Evolutionary conservation across 2,113 vertebrate species (phyloP).

Genomic region (Siphamia tubifer): DNA sequence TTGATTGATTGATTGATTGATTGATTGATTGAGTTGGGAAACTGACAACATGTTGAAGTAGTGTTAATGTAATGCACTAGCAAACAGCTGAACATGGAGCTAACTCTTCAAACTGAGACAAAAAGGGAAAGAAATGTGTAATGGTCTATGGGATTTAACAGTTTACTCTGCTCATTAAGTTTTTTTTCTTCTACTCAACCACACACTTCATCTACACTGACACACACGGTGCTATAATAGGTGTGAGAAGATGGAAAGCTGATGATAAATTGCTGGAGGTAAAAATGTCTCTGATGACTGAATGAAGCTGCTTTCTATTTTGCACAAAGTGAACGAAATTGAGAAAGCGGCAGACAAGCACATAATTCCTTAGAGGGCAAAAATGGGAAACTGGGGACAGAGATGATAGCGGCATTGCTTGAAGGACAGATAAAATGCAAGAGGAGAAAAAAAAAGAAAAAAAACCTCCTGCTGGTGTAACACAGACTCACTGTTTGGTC

Average conservation of each 20-base stretch:
- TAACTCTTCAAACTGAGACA: too few relatives aligned
- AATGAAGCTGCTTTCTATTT: background rate
- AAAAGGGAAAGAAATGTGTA: too few relatives aligned
- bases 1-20: too few relatives aligned
- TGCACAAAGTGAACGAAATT: background rate
- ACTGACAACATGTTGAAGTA: too few relatives aligned
- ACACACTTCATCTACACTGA: background rate
- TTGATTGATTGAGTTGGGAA: too few relatives aligned
- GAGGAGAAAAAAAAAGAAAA: background rate
- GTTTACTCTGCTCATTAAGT: background rate
- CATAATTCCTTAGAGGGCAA: conserved; percentile 7
- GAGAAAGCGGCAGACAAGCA: conserved; percentile 10
- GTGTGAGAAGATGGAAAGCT: background rate
- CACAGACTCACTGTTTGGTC: conserved; percentile 73
- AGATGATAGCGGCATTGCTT: conserved; percentile 33
- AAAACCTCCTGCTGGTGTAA: conserved; percentile 60
- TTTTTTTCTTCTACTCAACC: background rate
- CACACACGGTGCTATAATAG: background rate
- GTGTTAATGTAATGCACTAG: background rate
- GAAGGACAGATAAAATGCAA: conserved; percentile 37
- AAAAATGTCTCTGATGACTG: background rate
- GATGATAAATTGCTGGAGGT: background rate
- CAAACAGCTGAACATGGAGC: too few relatives aligned
- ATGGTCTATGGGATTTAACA: background rate
- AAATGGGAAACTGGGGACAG: conserved; percentile 29